Evolutionary conservation across 2,113 vertebrate species (phyloP), one percentile per base, ranked within the genome.

Genomic region (Lamprotornis superbus): DNA sequence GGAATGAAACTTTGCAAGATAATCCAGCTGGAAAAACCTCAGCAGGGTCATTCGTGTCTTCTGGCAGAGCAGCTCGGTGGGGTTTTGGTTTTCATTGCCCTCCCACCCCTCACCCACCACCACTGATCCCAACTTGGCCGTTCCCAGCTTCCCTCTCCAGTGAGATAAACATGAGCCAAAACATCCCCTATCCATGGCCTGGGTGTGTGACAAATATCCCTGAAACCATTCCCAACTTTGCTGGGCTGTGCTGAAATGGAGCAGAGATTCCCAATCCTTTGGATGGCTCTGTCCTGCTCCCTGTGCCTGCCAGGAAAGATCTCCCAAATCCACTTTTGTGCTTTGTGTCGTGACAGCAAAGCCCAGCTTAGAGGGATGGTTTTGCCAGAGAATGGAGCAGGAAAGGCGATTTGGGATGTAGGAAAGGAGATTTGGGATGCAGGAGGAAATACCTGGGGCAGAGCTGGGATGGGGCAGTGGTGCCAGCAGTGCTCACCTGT

Each of bases 251-350:
- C 42, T 33, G 60, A 11, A 13, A 7, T 3, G 17, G 55, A 24
- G 50, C 2, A 3, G 65, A 47, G 37, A 20, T 12, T 46, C 49
- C 30, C 57, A 65, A 5, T 86, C 53, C 10, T 1, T 15, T 12
- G 49, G 63, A 10, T 31, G 2, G 40, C 60, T 50, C 63, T 44
- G 59, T 39, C 40, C 27, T 5, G 16, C 53, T 76, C 47, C 67
- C 47, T 0, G 3, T 2, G 15, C 63, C 55, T 5, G 0, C 5
- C 1, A 7, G 61, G n/a, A 35, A 55, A 17, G 7, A 15, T 11
- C 33, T 56, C 78, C 3, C 0, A 30, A 39, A 84, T 9, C 73
- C 35, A 0, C 0, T 44, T 44, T 7, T 44, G 20, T 0, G 5
- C 16, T 59, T 24, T 19, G 68, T 31, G 71, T 15, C 2, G 1